phyloP scores from a whole-genome alignment of 2,797 vertebrate species.

The Parambassis ranga region DNA sequence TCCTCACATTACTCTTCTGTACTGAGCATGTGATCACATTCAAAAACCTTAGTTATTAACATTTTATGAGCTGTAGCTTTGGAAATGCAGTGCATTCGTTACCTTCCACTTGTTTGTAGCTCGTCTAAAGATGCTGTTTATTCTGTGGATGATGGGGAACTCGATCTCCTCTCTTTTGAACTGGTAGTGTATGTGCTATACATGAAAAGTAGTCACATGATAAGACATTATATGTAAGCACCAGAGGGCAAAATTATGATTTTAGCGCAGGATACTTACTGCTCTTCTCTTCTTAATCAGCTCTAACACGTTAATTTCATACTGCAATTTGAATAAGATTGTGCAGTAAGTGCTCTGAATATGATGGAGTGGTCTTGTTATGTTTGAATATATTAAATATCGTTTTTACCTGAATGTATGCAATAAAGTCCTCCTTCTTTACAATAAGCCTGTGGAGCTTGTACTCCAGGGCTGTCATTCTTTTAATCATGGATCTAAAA shows the following conservation, averaged over 20 bases:
- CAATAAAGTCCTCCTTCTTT: conserved; percentile 92
- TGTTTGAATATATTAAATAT: too few species aligned
- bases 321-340: conserved; percentile 74
- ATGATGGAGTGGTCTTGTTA: neutral
- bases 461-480: conserved; percentile 90
- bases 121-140: conserved; percentile 87
- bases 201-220: conserved; percentile 9
- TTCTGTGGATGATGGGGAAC: conserved; percentile 84
- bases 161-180: conserved; percentile 97
- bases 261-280: conserved; percentile 78
- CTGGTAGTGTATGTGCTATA: conserved; percentile 87
- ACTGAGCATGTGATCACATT: too few species aligned
- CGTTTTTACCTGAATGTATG: conserved; percentile 94
- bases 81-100: neutral
- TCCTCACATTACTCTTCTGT: too few species aligned
- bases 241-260: too few species aligned
- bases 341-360: neutral
- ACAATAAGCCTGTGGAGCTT: conserved; percentile 88
- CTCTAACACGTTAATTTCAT: conserved; percentile 94
- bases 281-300: conserved; percentile 91
- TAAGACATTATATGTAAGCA: too few species aligned
- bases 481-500: conserved; percentile 88
- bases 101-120: conserved; percentile 96
- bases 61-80: neutral
- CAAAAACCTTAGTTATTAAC: too few species aligned